Conservation (phyloP, 2,113 vertebrate genomes). For the Chloropsis cyanopogon region DNA sequence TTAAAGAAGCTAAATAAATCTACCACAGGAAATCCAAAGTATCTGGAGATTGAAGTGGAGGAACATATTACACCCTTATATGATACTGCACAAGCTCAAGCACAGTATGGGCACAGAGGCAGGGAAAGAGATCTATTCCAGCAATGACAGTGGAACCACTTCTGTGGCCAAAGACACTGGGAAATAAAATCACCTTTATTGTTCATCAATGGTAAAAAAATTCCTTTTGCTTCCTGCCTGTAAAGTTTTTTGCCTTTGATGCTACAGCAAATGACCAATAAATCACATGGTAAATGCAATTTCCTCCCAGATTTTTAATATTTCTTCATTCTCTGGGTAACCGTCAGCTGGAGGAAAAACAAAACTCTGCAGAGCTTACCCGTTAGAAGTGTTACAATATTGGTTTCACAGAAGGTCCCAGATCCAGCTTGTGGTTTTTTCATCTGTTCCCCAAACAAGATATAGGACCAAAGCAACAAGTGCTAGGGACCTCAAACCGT, state of each 20-base stretch:
- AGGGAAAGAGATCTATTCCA: conserved; percentile 24
- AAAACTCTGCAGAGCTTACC: neutral
- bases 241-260: conserved; percentile 14
- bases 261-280: neutral
- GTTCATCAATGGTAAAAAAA: neutral
- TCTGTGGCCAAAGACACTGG: neutral
- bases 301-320: conserved; percentile 38
- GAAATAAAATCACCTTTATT: conserved; percentile 25
- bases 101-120: neutral
- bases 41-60: neutral
- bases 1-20: conserved; percentile 18
- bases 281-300: conserved; percentile 32
- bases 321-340: conserved; percentile 11
- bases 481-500: neutral
- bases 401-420: neutral
- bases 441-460: neutral
- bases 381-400: neutral
- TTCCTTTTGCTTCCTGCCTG: neutral
- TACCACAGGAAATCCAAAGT: neutral
- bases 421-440: neutral
- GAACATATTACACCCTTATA: neutral
- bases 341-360: neutral
- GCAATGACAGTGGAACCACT: neutral
- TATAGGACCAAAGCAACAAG: neutral
- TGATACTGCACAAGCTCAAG: neutral